These are phyloP conservation scores for Drosophila testacea DNA, from an alignment of 2,888 invertebrate genomes.

Conservation along the genomic window DNA sequence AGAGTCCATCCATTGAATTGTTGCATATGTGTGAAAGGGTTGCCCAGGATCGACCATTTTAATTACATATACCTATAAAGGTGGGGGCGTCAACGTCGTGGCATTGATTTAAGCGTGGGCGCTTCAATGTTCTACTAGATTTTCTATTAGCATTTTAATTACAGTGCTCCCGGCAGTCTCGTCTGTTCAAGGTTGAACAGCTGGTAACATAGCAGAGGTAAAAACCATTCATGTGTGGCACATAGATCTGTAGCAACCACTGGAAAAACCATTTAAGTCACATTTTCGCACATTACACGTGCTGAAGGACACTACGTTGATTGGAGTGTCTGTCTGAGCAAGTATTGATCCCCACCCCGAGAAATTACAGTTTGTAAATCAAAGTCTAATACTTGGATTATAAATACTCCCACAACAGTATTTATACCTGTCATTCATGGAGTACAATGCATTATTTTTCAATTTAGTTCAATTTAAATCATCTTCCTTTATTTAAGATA, in stretches of 20 bases:
- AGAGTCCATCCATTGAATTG: constrained; percentile 23
- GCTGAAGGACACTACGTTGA: constrained; percentile 13
- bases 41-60: constrained; percentile 37
- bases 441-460: too few species aligned
- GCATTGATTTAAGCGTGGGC: constrained; percentile 49
- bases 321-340: neutral
- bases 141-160: constrained; percentile 63
- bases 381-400: neutral
- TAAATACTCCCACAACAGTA: neutral
- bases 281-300: constrained; percentile 5
- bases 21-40: constrained; percentile 4
- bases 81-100: constrained; percentile 6
- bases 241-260: neutral
- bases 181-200: constrained; percentile 33
- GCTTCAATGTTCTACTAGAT: constrained; percentile 37
- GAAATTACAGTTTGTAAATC: constrained; percentile 11
- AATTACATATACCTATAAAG: constrained; percentile 38
- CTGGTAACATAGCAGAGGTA: neutral
- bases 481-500: too few species aligned
- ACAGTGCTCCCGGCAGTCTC: constrained; percentile 23
- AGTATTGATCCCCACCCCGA: neutral
- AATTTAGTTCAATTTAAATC: too few species aligned
- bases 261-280: constrained; percentile 19
- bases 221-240: neutral
- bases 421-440: too few species aligned